Conservation (phyloP, 2,797 vertebrate genomes). For the Mallotus villosus region DNA sequence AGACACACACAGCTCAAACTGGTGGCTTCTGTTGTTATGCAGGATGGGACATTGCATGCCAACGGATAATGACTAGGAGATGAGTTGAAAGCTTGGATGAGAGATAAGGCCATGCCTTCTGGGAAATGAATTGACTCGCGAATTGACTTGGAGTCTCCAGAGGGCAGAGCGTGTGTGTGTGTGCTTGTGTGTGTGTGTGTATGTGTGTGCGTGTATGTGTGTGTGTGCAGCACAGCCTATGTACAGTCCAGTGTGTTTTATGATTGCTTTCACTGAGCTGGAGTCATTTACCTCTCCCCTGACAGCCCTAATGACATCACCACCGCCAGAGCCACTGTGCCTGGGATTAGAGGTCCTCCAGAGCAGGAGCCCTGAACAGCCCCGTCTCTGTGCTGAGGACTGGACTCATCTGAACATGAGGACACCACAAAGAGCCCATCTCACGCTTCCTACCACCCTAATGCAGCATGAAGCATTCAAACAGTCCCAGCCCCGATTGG, state of each 20-base stretch:
- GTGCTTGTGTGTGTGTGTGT: not conserved
- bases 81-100: not conserved
- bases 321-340: constrained; percentile 26
- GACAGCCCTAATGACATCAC: constrained; percentile 35
- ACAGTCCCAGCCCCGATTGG: constrained; percentile 13
- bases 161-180: not conserved
- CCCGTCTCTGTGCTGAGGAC: constrained; percentile 7
- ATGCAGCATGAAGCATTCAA: constrained; percentile 37
- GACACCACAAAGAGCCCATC: constrained; percentile 36
- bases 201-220: not conserved
- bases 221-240: too few relatives aligned
- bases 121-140: not conserved
- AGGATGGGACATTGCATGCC: not conserved
- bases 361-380: constrained; percentile 21
- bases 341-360: constrained; percentile 38
- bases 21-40: not conserved
- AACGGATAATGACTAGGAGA: constrained; percentile 1
- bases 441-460: constrained; percentile 19
- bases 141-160: not conserved
- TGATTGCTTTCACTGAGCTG: constrained; percentile 12
- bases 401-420: constrained; percentile 9
- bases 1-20: not conserved
- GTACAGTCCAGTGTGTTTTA: not conserved
- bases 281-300: constrained; percentile 39
- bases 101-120: not conserved